phyloP scores from a whole-genome alignment of 2,888 invertebrate species.

The Diloba caeruleocephala region DNA sequence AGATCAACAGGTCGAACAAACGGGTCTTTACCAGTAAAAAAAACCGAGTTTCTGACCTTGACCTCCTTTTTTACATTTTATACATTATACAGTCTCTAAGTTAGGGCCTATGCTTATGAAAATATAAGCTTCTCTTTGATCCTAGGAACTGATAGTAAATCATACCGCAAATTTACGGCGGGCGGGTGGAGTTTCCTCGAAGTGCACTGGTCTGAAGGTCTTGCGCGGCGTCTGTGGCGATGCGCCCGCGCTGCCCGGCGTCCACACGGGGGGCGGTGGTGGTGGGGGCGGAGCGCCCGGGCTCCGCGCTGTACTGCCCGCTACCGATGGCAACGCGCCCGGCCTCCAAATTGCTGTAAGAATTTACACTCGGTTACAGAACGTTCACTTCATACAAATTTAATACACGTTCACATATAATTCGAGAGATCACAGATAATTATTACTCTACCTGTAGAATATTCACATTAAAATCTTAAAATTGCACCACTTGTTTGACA shows the following conservation, averaged over 20 bases:
- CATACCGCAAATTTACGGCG: constrained; percentile 80
- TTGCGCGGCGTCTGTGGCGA: constrained; percentile 93
- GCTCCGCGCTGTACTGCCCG: constrained; percentile 73
- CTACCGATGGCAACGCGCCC: constrained; percentile 77
- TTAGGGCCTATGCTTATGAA: no score
- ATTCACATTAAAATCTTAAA: no score
- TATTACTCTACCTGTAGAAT: no score
- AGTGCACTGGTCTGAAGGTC: constrained; percentile 93
- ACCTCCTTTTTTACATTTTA: no score
- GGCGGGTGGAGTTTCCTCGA: constrained; percentile 82
- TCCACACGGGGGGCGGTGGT: constrained; percentile 93
- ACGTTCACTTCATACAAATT: neutral
- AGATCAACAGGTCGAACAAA: no score
- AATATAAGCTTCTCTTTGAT: no score
- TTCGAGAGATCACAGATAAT: no score
- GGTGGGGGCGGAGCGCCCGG: constrained; percentile 87
- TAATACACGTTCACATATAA: no score
- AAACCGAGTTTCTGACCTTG: no score
- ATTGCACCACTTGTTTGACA: no score
- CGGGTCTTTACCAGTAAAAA: no score
- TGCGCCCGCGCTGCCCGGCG: constrained; percentile 92
- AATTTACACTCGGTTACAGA: constrained; percentile 5
- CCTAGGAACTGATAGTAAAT: neutral
- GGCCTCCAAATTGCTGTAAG: constrained; percentile 83
- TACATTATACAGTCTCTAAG: no score